A percentile compares a stretch with the other conserved stretches of the same genome.
phyloP scores from a whole-genome alignment of 1,140 invertebrate species.

The Galleria mellonella region DNA sequence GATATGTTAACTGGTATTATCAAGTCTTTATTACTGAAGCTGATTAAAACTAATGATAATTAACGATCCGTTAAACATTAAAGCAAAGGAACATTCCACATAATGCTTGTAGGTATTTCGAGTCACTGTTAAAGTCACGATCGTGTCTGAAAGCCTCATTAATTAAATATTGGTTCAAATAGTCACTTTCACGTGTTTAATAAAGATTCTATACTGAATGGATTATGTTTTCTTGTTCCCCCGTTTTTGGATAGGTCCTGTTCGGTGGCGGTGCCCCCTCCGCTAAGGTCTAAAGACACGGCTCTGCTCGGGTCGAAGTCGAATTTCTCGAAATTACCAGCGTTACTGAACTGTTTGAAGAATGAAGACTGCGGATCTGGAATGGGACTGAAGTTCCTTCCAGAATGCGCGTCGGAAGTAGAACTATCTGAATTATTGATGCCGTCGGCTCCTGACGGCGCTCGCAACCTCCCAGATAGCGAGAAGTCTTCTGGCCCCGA shows the following conservation, averaged over 20 bases:
- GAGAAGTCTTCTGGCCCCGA: conserved; percentile 76
- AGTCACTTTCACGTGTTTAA: conserved; percentile 80
- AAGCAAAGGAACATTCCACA: conserved; percentile 42
- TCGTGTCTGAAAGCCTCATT: conserved; percentile 45
- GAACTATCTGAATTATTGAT: conserved; percentile 77
- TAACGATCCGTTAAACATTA: conserved; percentile 20
- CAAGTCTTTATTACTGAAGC: conserved; percentile 58
- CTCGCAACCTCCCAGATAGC: conserved; percentile 53
- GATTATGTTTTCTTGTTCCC: conserved; percentile 76
- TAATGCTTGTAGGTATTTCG: conserved; percentile 31
- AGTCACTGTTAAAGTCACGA: conserved; percentile 13
- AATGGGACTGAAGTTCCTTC: conserved; percentile 74
- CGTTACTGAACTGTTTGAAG: conserved; percentile 54
- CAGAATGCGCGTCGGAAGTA: conserved; percentile 65
- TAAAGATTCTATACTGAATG: conserved; percentile 90
- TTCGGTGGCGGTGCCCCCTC: conserved; percentile 50
- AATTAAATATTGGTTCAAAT: conserved; percentile 6
- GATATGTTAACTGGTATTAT: conserved; percentile 67
- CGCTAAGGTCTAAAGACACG: conserved; percentile 66
- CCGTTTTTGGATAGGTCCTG: conserved; percentile 71
- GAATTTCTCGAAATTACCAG: conserved; percentile 61
- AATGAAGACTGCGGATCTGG: conserved; percentile 72
- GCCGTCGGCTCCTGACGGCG: conserved; percentile 52
- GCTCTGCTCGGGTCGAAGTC: conserved; percentile 64
- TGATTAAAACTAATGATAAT: conserved; percentile 41